Percentiles rank a stretch among this genome's conserved stretches.
Conservation (phyloP, 1,140 invertebrate species). For the Teleogryllus occipitalis region DNA sequence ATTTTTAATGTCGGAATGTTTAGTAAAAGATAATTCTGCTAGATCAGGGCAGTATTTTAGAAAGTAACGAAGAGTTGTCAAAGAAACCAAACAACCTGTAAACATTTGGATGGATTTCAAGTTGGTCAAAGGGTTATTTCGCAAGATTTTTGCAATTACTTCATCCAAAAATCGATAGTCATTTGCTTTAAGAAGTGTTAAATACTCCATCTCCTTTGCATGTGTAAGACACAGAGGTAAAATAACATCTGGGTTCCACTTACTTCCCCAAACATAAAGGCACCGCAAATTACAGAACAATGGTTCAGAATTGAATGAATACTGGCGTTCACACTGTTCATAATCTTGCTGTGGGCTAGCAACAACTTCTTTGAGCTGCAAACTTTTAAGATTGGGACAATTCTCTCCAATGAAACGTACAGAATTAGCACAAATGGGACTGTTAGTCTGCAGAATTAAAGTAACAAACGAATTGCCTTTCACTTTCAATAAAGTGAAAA, state of each 20-base stretch:
- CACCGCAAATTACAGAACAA: constrained; percentile 16
- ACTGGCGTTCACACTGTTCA: background rate
- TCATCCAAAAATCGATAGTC: background rate
- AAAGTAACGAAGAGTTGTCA: constrained; percentile 14
- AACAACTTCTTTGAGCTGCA: constrained; percentile 9
- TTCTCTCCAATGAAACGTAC: constrained; percentile 14
- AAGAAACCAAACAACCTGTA: background rate
- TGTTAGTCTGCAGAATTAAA: constrained; percentile 6
- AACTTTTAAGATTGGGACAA: constrained; percentile 12
- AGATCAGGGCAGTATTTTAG: constrained; percentile 14
- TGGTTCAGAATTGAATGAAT: background rate
- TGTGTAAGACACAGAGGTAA: constrained; percentile 16
- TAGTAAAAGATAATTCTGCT: constrained; percentile 9
- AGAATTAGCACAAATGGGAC: background rate
- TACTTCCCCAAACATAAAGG: constrained; percentile 6
- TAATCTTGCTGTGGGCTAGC: background rate
- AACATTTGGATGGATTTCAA: constrained; percentile 11
- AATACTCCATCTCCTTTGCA: constrained; percentile 15
- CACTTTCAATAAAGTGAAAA: background rate
- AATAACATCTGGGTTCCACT: constrained; percentile 14
- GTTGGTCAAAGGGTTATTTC: constrained; percentile 14
- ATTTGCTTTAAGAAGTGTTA: background rate
- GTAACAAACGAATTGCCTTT: constrained; percentile 12
- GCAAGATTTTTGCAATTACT: constrained; percentile 9
- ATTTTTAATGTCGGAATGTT: background rate